These are phyloP conservation scores for Catajapyx aquilonaris DNA, from an alignment of 1,140 invertebrate species.

Conservation along the genomic window DNA sequence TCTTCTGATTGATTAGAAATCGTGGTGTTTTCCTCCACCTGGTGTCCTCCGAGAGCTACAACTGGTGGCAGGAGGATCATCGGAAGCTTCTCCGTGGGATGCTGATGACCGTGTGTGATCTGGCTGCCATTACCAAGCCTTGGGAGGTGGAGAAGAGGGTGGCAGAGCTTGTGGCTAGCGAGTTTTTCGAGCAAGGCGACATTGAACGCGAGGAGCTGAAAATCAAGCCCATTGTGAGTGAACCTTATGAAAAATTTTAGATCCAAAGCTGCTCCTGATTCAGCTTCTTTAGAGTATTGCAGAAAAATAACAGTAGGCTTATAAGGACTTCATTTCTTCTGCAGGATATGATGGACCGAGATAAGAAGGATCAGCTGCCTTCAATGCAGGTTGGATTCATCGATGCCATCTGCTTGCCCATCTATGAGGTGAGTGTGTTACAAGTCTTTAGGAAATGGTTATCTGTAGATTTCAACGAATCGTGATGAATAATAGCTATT, in stretches of 20 bases:
- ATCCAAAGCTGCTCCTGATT: too few species aligned
- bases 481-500: too few species aligned
- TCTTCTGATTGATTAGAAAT: slow-evolving; percentile 32
- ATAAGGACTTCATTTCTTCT: too few species aligned
- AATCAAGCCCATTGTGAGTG: too few species aligned
- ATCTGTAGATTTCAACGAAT: too few species aligned
- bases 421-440: slow-evolving; percentile 33
- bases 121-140: slow-evolving; percentile 87
- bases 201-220: slow-evolving; percentile 68
- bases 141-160: slow-evolving; percentile 80
- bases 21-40: slow-evolving; percentile 58
- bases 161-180: slow-evolving; percentile 76
- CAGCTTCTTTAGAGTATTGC: too few species aligned
- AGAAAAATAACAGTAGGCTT: too few species aligned
- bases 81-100: slow-evolving; percentile 64
- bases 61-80: slow-evolving; percentile 51
- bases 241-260: too few species aligned
- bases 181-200: slow-evolving; percentile 93
- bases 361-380: slow-evolving; percentile 32
- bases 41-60: slow-evolving; percentile 31
- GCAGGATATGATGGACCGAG: slow-evolving; percentile 35
- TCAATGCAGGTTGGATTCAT: slow-evolving; percentile 37
- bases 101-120: slow-evolving; percentile 92
- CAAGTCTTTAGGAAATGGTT: too few species aligned
- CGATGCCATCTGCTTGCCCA: slow-evolving; percentile 32